Conservation (phyloP, 2,113 vertebrate species). For the Dinomys branickii region DNA sequence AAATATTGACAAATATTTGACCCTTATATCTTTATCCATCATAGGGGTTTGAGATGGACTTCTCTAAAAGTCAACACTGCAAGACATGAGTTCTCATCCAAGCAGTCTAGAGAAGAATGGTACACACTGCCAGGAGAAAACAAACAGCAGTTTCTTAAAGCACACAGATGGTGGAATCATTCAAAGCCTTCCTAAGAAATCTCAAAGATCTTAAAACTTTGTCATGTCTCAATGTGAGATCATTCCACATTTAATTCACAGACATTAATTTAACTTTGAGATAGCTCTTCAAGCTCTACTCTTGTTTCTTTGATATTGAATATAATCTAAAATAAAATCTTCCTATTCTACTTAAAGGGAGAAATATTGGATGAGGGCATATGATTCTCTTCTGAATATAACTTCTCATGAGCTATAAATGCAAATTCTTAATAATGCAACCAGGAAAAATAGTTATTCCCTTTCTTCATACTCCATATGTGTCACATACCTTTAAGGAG, state of each 20-base stretch:
- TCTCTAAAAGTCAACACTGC: neutral
- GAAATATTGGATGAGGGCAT: neutral
- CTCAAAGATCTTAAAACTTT: neutral
- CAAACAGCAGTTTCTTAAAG: neutral
- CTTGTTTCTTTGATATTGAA: neutral
- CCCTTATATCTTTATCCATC: neutral
- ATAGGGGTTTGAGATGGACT: neutral
- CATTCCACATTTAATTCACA: neutral
- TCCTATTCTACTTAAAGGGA: neutral
- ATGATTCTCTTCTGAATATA: neutral
- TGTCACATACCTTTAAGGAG: neutral
- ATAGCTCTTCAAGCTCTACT: neutral
- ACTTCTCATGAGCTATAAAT: neutral
- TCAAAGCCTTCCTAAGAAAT: neutral
- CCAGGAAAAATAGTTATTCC: neutral
- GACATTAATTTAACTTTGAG: neutral
- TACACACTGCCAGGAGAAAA: neutral
- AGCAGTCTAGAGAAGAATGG: neutral
- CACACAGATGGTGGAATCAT: neutral
- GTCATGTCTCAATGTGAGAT: neutral
- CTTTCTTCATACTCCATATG: neutral
- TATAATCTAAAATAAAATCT: neutral
- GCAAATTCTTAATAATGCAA: neutral
- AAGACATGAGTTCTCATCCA: neutral
- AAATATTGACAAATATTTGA: slow-evolving; percentile 3